These are phyloP conservation scores for Aphrophora alni DNA, from an alignment of 2,888 invertebrate genomes.

Conservation along the genomic window DNA sequence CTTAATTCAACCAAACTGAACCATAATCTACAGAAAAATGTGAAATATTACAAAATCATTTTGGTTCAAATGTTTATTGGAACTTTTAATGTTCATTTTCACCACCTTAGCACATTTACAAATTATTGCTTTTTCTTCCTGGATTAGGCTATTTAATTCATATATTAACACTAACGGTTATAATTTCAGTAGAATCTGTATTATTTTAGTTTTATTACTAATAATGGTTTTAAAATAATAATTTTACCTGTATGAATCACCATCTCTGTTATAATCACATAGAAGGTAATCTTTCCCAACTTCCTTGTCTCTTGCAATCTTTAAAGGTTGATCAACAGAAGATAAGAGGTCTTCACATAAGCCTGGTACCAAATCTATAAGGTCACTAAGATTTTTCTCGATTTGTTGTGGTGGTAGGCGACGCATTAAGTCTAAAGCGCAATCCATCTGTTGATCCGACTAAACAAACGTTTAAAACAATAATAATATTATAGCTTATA, in stretches of 20 bases:
- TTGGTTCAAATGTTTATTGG: no score
- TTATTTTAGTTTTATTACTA: no score
- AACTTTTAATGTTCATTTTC: no score
- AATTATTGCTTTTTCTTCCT: no score
- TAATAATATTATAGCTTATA: neutral
- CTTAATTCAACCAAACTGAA: no score
- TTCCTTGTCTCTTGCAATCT: conserved; percentile 94
- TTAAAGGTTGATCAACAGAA: conserved; percentile 97
- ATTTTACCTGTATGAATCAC: conserved; percentile 88
- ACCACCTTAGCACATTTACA: no score
- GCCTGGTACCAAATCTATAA: conserved; percentile 95
- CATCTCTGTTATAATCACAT: conserved; percentile 99
- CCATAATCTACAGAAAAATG: no score
- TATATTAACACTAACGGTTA: no score
- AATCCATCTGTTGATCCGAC: conserved; percentile 98
- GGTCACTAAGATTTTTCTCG: conserved; percentile 96
- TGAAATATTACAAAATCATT: no score
- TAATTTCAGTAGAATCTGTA: no score
- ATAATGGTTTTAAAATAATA: no score
- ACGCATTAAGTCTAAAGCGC: conserved; percentile 98
- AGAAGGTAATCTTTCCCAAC: conserved; percentile 96
- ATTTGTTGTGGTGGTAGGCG: conserved; percentile 99
- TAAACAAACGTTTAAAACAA: conserved; percentile 59
- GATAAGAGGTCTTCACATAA: conserved; percentile 96
- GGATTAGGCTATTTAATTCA: no score